Evolutionary conservation across 2,113 vertebrate genomes (phyloP), one percentile per base, ranked within the genome.

Genomic region (Austrofundulus limnaeus): DNA sequence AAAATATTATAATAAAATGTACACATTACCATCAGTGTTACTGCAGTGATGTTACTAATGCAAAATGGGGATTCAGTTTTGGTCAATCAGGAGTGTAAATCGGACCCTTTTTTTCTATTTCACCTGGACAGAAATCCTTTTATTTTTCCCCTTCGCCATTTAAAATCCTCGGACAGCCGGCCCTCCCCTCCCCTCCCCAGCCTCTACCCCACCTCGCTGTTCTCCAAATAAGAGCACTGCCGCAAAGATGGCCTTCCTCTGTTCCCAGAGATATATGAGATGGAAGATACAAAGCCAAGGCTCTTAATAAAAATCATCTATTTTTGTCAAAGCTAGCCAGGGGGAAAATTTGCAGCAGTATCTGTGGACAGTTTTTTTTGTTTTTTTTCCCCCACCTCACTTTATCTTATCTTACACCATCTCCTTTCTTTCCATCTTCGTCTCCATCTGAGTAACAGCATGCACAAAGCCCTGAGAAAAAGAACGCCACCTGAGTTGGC

Each of bases 251-350:
- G 86, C 87, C 87, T 89, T 88, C 81, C 71, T 71, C 71, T 82
- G 77, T 83, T 83, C 62, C 59, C 69, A 55, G 70, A 91, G 89
- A 91, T 88, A 81, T 90, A 91, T 85, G 85, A 83, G 76, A 75
- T 71, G 70, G 76, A 59, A 66, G 80, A 88, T 77, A 87, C 78
- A 75, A 88, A 89, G 80, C 80, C 88, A 85, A 85, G 83, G 78
- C 81, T 82, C 82, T 89, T 87, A 89, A 91, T 91, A 89, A 88
- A 91, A 90, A 90, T 89, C 86, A 89, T 91, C 85, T 72, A 85
- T 92, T 92, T 91, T 81, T 89, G 88, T 92, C 89, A 87, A 78
- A 80, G 81, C 59, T 47, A 62, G 80, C 81, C 75, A 72, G 80
- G 57, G n/a, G 66, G 62, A 85, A 80, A 87, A 88, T 91, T 88